Evolutionary conservation across 2,888 invertebrate genomes (phyloP).

Genomic region (Lycia hirtaria): DNA sequence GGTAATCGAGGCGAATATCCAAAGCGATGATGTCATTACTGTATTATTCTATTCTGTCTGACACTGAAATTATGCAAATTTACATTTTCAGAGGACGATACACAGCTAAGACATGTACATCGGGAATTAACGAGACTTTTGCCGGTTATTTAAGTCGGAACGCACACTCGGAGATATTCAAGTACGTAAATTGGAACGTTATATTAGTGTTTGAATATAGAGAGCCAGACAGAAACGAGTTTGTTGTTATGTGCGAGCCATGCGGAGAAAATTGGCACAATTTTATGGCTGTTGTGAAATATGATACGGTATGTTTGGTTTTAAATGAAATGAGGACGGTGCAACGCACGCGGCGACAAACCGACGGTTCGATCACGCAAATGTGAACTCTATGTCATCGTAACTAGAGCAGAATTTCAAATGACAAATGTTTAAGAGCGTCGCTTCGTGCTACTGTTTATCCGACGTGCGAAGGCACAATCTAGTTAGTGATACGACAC

Average conservation of each 20-base stretch:
- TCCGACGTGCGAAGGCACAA: too few relatives aligned
- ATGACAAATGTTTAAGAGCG: too few relatives aligned
- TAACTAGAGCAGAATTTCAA: not conserved
- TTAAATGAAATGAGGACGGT: not conserved
- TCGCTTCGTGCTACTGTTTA: too few relatives aligned
- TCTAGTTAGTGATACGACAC: too few relatives aligned
- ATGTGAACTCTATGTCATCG: too few relatives aligned
- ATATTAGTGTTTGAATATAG: not conserved
- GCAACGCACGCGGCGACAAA: not conserved
- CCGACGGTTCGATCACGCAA: too few relatives aligned
- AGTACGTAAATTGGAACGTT: not conserved
- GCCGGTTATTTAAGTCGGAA: too few relatives aligned
- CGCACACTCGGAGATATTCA: too few relatives aligned
- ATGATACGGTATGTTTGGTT: not conserved
- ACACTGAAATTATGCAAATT: conserved; percentile 12
- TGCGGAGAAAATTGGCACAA: not conserved
- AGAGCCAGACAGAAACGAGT: not conserved
- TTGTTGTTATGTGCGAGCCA: not conserved
- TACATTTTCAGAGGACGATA: conserved; percentile 1
- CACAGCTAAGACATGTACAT: too few relatives aligned
- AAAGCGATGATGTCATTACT: conserved; percentile 2
- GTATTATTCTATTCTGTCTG: conserved; percentile 1
- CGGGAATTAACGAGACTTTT: too few relatives aligned
- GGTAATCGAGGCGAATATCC: not conserved
- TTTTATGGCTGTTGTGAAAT: conserved; percentile 5